A percentile compares a stretch with the other conserved stretches of the same genome.
These are phyloP conservation scores for Lepidurus couesii DNA, from an alignment of 1,140 invertebrate genomes.

Conservation along the genomic window DNA sequence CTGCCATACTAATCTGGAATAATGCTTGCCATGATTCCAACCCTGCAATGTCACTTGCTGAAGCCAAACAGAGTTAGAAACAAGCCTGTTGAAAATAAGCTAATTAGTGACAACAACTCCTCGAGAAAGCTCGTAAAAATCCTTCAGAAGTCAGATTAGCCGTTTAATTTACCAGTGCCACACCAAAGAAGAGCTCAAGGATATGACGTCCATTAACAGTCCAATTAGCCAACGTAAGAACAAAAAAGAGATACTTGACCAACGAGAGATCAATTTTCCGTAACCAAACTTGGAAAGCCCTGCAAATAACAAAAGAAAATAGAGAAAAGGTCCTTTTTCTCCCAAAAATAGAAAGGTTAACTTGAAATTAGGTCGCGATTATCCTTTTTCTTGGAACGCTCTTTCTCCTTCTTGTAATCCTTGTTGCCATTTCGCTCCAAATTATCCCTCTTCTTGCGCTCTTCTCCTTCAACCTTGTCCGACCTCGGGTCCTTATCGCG, in stretches of 20 bases:
- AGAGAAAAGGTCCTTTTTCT: not conserved
- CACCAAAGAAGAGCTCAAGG: not conserved
- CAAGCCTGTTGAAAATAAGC: not conserved
- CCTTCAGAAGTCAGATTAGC: not conserved
- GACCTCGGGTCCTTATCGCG: not conserved
- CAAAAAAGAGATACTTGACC: not conserved
- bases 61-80: not conserved
- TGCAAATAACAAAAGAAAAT: not conserved
- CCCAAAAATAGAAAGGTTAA: not conserved
- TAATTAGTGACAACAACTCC: not conserved
- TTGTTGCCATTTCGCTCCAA: not conserved
- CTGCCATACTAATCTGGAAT: conserved; percentile 25
- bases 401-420: conserved; percentile 4
- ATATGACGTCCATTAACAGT: not conserved
- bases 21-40: conserved; percentile 19
- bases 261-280: not conserved
- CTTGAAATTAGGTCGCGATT: not conserved
- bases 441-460: not conserved
- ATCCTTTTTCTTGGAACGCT: not conserved
- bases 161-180: not conserved
- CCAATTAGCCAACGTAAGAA: not conserved
- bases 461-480: not conserved
- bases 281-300: conserved; percentile 6
- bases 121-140: not conserved
- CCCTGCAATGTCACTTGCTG: not conserved